These are phyloP conservation scores for Nephrotoma flavescens DNA, from an alignment of 2,888 invertebrate species.

Conservation along the genomic window DNA sequence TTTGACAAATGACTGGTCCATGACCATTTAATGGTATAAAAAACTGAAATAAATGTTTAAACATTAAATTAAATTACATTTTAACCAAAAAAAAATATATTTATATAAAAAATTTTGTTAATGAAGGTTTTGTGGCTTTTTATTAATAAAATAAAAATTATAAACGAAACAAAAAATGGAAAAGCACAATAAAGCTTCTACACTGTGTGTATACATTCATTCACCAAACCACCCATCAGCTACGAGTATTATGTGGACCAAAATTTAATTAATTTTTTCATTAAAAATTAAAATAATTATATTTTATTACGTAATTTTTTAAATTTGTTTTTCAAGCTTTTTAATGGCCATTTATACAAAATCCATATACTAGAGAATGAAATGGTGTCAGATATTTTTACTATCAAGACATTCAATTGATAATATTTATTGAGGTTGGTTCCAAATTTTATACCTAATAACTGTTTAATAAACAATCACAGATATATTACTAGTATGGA, in stretches of 20 bases:
- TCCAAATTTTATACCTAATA: not conserved
- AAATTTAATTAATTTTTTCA: not conserved
- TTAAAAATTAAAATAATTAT: not conserved
- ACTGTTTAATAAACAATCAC: not conserved
- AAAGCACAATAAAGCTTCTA: not conserved
- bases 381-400: not conserved
- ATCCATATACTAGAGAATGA: not conserved
- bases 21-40: not conserved
- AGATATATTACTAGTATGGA: not conserved
- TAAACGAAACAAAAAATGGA: not conserved
- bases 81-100: not conserved
- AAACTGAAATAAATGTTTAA: not conserved
- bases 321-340: not conserved
- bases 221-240: not conserved
- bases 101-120: not conserved
- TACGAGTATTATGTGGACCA: not conserved
- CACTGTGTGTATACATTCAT: not conserved
- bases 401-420: not conserved
- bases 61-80: not conserved
- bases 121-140: not conserved
- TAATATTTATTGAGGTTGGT: not conserved
- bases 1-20: not conserved
- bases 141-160: not conserved
- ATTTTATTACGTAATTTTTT: not conserved
- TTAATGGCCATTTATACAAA: not conserved